phyloP scores from a whole-genome alignment of 1,140 invertebrate genomes.

The Agrypnia vestita region DNA sequence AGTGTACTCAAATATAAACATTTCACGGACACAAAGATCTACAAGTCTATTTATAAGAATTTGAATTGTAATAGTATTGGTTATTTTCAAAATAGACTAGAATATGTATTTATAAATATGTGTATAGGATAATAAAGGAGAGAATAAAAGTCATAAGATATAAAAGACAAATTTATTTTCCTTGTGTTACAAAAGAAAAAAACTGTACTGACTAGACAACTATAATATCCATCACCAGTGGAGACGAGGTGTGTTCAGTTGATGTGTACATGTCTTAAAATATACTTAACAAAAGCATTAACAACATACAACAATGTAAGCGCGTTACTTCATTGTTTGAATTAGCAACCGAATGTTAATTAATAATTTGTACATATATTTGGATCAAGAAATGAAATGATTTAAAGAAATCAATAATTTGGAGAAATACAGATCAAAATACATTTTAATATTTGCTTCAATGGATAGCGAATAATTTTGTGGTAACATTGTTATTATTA shows the following conservation, averaged over 20 bases:
- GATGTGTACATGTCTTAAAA: conserved; percentile 10
- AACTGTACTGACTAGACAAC: conserved; percentile 48
- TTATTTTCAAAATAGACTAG: too few relatives aligned
- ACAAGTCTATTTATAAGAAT: too few relatives aligned
- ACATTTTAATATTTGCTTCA: too few relatives aligned
- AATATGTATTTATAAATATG: neutral
- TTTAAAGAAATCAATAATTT: too few relatives aligned
- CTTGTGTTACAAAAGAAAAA: conserved; percentile 46
- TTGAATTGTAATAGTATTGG: too few relatives aligned
- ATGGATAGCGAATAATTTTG: too few relatives aligned
- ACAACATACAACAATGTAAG: neutral
- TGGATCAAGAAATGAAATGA: too few relatives aligned
- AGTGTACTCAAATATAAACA: too few relatives aligned
- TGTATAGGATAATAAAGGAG: too few relatives aligned
- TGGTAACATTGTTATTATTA: too few relatives aligned
- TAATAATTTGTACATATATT: neutral
- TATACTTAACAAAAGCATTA: conserved; percentile 2
- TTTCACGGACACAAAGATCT: too few relatives aligned
- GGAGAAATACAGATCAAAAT: too few relatives aligned
- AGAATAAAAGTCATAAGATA: conserved; percentile 33
- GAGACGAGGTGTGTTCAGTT: conserved; percentile 3
- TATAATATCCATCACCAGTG: conserved; percentile 31
- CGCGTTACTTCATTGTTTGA: neutral
- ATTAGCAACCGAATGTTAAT: neutral
- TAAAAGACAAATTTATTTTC: conserved; percentile 48